phyloP scores from a whole-genome alignment of 2,888 invertebrate genomes.

The Pachycephus smyrnensis region DNA sequence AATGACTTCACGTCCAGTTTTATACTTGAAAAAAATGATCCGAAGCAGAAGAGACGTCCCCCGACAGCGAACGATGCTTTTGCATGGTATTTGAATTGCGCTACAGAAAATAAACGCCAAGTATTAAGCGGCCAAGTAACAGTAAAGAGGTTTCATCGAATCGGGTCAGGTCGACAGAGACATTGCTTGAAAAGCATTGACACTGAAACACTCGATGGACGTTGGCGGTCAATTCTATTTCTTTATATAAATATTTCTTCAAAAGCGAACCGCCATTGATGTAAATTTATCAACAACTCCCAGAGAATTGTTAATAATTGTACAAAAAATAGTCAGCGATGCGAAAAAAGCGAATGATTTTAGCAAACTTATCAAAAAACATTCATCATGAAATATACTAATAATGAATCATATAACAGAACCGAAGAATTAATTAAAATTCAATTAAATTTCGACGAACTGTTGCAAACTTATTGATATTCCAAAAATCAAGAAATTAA shows the following conservation, averaged over 20 bases:
- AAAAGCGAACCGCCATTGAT: neutral
- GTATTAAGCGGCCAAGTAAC: neutral
- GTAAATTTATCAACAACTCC: neutral
- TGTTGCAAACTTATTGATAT: neutral
- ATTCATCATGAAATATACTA: no score
- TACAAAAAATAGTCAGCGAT: neutral
- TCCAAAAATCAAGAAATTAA: neutral
- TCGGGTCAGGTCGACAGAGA: neutral
- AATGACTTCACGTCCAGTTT: slow-evolving; percentile 22
- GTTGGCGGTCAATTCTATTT: neutral
- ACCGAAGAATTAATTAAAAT: no score
- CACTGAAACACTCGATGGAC: neutral
- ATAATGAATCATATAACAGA: no score
- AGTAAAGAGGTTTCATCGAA: neutral
- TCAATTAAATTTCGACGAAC: no score
- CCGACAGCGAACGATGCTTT: neutral
- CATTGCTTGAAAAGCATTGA: neutral
- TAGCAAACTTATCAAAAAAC: neutral
- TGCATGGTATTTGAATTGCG: neutral
- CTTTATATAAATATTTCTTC: neutral
- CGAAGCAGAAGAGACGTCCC: neutral
- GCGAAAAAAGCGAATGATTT: neutral
- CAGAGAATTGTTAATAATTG: neutral
- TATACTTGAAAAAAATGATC: slow-evolving; percentile 10
- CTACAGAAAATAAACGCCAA: neutral